Conservation (phyloP, 2,113 vertebrate genomes). For the Microtus montanus region DNA sequence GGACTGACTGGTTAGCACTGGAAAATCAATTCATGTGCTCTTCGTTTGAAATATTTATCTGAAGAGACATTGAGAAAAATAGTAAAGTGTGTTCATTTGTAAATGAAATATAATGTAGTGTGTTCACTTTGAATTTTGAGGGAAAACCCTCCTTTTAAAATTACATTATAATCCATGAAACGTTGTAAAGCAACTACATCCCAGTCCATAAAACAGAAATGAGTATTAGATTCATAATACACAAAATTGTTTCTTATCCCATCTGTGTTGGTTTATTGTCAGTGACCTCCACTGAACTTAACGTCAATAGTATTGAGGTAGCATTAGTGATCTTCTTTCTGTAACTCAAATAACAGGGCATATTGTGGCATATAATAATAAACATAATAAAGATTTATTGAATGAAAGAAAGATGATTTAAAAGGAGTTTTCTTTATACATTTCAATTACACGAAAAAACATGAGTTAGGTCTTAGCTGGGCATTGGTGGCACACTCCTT, state of each 20-base stretch:
- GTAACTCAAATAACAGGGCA: neutral
- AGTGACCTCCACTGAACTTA: neutral
- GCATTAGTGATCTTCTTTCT: neutral
- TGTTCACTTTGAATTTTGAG: neutral
- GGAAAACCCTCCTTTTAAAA: neutral
- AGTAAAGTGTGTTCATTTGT: neutral
- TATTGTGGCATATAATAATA: neutral
- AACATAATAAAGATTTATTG: neutral
- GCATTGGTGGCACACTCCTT: too few species aligned
- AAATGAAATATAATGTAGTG: neutral
- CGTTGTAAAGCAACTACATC: neutral
- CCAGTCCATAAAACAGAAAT: neutral
- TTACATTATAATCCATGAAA: neutral
- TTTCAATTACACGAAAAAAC: neutral
- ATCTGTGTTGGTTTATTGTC: neutral
- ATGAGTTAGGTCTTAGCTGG: too few species aligned
- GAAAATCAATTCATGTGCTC: neutral
- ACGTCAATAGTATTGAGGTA: neutral
- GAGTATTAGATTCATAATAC: neutral
- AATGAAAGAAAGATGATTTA: neutral
- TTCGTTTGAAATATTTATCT: neutral
- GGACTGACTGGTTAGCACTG: neutral
- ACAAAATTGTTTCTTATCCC: neutral
- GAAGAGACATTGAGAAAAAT: neutral
- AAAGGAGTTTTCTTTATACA: neutral